Conservation (phyloP, 2,888 invertebrate species). For the Calliscelio sp. region DNA sequence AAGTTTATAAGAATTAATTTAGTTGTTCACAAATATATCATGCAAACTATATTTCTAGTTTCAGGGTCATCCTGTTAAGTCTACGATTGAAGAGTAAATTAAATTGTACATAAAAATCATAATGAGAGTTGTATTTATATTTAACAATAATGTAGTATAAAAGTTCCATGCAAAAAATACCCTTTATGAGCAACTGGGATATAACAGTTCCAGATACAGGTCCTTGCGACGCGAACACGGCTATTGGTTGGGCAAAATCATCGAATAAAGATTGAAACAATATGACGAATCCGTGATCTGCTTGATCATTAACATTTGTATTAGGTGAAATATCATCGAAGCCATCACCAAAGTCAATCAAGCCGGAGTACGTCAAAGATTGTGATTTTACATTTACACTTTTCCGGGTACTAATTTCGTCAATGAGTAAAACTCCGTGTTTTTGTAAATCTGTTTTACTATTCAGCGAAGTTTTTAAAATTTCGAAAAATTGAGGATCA, state of each 20-base stretch:
- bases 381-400: constrained; percentile 7
- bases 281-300: constrained; percentile 20
- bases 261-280: constrained; percentile 23
- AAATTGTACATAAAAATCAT: no score
- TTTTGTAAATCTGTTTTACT: constrained; percentile 13
- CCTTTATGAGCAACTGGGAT: constrained; percentile 55
- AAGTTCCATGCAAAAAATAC: no score
- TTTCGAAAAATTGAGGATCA: constrained; percentile 7
- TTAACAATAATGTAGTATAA: no score
- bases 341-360: constrained; percentile 30
- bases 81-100: no score
- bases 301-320: constrained; percentile 9
- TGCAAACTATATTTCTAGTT: no score
- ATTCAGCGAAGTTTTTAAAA: background rate
- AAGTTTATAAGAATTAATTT: no score
- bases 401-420: constrained; percentile 26
- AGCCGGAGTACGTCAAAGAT: constrained; percentile 8
- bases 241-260: constrained; percentile 9
- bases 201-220: constrained; percentile 11
- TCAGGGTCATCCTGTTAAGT: no score
- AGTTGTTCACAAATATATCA: no score
- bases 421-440: constrained; percentile 13
- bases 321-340: no score
- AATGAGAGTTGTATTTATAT: no score
- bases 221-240: constrained; percentile 24